These are phyloP conservation scores for Callipepla squamata DNA, from an alignment of 2,113 vertebrate genomes.

Conservation along the genomic window DNA sequence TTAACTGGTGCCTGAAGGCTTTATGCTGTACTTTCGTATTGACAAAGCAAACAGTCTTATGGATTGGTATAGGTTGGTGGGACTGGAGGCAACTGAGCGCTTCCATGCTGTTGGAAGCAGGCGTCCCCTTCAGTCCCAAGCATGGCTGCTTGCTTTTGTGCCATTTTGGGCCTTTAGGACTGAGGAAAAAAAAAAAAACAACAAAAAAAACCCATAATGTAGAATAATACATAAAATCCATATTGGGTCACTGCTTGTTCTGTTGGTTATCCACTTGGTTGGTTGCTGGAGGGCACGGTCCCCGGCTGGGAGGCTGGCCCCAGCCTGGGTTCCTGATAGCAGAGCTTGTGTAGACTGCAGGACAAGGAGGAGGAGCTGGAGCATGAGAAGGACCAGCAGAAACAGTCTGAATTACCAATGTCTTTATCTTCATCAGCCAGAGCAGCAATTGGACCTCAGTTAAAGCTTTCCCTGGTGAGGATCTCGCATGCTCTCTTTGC, in stretches of 20 bases:
- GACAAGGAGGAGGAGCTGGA: background rate
- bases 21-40: constrained; percentile 13
- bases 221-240: no score
- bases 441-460: fast-evolving
- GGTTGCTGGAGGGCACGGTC: background rate
- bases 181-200: background rate
- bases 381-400: background rate
- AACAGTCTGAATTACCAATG: fast-evolving
- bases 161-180: background rate
- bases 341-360: background rate
- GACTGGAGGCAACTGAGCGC: background rate
- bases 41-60: constrained; percentile 59
- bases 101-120: background rate
- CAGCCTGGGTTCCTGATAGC: background rate
- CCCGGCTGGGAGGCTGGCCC: fast-evolving
- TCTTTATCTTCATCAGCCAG: background rate
- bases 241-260: fast-evolving
- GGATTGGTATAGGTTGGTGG: background rate
- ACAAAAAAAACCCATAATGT: background rate
- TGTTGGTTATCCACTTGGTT: background rate
- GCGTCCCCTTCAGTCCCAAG: background rate
- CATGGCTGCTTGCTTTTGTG: no score
- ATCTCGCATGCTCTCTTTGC: background rate
- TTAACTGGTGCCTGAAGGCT: constrained; percentile 62
- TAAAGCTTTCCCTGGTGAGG: background rate